phyloP scores from a whole-genome alignment of 1,140 invertebrate genomes.

The Armadillidium nasatum region DNA sequence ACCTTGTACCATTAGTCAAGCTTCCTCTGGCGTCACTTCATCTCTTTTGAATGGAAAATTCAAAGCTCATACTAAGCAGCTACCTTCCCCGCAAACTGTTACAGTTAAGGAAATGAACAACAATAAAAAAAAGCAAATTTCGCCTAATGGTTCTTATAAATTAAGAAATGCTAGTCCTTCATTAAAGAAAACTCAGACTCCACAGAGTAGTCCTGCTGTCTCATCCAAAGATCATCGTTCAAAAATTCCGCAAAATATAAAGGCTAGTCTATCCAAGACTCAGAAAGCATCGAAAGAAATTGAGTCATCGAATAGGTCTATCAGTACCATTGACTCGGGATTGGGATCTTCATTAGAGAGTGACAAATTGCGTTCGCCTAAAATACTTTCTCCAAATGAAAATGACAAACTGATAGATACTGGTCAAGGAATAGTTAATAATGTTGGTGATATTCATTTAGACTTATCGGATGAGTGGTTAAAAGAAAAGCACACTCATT shows the following conservation, averaged over 20 bases:
- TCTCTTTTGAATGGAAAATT: slow-evolving; percentile 22
- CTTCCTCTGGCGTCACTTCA: slow-evolving; percentile 29
- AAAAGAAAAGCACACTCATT: slow-evolving; percentile 19
- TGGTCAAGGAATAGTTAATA: background rate
- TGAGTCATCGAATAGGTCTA: slow-evolving; percentile 32
- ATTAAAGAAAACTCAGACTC: background rate
- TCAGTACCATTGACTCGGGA: slow-evolving; percentile 37
- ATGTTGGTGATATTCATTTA: background rate
- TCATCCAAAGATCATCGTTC: background rate
- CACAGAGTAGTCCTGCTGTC: background rate
- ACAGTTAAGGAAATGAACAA: slow-evolving; percentile 28
- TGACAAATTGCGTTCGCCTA: slow-evolving; percentile 29
- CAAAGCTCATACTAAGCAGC: slow-evolving; percentile 34
- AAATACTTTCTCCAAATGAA: background rate
- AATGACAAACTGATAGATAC: slow-evolving; percentile 13
- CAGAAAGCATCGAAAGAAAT: background rate
- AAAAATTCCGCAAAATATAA: background rate
- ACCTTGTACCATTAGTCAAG: slow-evolving; percentile 26
- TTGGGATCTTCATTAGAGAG: slow-evolving; percentile 42
- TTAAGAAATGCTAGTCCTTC: background rate
- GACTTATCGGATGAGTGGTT: slow-evolving; percentile 38
- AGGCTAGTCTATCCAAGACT: background rate
- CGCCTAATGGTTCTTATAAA: background rate
- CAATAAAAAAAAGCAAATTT: background rate
- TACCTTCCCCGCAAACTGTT: slow-evolving; percentile 36